These are phyloP conservation scores for Camponotus fellah DNA, from an alignment of 2,888 invertebrate species.

Conservation along the genomic window DNA sequence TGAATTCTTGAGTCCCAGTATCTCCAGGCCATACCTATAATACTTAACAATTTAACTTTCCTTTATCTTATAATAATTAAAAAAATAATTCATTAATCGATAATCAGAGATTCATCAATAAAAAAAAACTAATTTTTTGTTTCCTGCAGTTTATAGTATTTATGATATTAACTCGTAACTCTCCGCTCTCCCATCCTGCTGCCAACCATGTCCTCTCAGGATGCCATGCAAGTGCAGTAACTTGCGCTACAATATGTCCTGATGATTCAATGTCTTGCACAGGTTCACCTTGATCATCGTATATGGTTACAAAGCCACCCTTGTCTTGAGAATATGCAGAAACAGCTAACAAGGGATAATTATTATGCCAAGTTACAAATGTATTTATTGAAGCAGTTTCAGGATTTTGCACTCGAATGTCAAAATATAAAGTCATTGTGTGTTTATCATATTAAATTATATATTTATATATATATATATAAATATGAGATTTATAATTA, in stretches of 20 bases:
- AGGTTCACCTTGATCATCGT: conserved; percentile 94
- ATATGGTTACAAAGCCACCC: conserved; percentile 95
- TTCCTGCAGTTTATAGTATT: not conserved
- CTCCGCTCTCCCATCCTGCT: conserved; percentile 97
- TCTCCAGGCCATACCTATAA: conserved; percentile 83
- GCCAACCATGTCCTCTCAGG: conserved; percentile 93
- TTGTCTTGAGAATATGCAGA: conserved; percentile 95
- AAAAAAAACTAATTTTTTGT: not conserved
- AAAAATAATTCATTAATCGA: not conserved
- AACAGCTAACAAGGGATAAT: conserved; percentile 93
- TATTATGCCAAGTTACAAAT: conserved; percentile 94
- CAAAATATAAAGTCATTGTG: conserved; percentile 93
- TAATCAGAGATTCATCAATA: not conserved
- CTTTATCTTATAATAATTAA: not conserved
- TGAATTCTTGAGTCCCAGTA: conserved; percentile 80
- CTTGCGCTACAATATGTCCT: conserved; percentile 92
- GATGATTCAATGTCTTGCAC: conserved; percentile 92
- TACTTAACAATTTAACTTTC: conserved; percentile 6
- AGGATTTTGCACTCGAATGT: conserved; percentile 92
- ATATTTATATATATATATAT: too few species aligned
- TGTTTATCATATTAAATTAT: conserved; percentile 13
- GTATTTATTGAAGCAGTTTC: conserved; percentile 93
- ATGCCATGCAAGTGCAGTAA: conserved; percentile 95
- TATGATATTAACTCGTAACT: conserved; percentile 90
- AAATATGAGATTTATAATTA: not conserved